Conservation (phyloP, 1,140 invertebrate genomes). For the Hydropsyche tenuis region DNA sequence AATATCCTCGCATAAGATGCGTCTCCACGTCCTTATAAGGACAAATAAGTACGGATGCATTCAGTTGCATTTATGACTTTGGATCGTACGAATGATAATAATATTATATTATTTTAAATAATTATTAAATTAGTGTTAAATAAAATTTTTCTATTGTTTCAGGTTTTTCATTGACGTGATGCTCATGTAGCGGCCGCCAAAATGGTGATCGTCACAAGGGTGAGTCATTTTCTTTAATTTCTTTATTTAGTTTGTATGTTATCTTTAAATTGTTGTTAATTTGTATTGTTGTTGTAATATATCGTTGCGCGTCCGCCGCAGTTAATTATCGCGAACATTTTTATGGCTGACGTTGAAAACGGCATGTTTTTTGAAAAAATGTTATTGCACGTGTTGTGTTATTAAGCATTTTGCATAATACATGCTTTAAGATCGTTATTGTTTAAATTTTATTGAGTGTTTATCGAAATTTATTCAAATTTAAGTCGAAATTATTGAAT, state of each 20-base stretch:
- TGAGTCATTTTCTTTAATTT: conserved; percentile 56
- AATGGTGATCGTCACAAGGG: conserved; percentile 76
- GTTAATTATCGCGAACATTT: not conserved
- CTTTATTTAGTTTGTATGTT: not conserved
- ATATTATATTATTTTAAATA: too few relatives aligned
- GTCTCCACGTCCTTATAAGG: conserved; percentile 3
- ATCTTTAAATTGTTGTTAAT: not conserved
- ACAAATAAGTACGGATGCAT: not conserved
- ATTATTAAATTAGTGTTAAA: not conserved
- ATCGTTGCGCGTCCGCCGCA: not conserved
- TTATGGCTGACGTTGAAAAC: too few relatives aligned
- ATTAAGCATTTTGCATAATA: too few relatives aligned
- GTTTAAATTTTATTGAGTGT: too few relatives aligned
- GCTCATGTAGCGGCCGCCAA: conserved; percentile 62
- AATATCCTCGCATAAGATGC: conserved; percentile 26
- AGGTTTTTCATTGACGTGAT: conserved; percentile 57
- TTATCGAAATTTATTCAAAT: too few relatives aligned
- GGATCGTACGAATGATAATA: not conserved
- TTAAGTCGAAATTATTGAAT: too few relatives aligned
- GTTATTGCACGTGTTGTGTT: too few relatives aligned
- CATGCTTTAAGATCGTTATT: too few relatives aligned
- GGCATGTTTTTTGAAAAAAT: too few relatives aligned
- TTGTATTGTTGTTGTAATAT: too few relatives aligned
- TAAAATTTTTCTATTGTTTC: conserved; percentile 46
- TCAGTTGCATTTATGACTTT: not conserved